Evolutionary conservation across 2,113 vertebrate species (phyloP).

Genomic region (Machaerirhynchus nigripectus): DNA sequence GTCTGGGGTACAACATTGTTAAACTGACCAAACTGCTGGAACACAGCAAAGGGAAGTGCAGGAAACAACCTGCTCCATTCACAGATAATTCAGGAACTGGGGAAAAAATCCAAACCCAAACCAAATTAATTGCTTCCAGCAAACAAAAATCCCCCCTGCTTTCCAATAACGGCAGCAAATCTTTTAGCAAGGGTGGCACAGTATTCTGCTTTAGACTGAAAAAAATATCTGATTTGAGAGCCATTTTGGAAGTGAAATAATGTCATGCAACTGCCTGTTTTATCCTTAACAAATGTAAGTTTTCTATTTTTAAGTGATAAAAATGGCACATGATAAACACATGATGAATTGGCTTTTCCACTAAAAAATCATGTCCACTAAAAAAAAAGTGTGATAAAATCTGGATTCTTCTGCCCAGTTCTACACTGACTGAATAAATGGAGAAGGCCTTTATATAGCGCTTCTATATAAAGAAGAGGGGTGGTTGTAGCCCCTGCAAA

Average conservation of each 20-base stretch:
- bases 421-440: neutral
- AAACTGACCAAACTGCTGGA: neutral
- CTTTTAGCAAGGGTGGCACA: neutral
- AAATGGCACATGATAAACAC: neutral
- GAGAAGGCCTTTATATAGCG: neutral
- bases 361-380: neutral
- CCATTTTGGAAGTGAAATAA: neutral
- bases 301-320: neutral
- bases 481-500: neutral
- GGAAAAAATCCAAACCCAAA: neutral
- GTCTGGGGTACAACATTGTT: neutral
- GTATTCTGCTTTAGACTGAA: neutral
- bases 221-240: neutral
- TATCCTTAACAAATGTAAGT: neutral
- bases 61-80: neutral
- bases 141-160: neutral
- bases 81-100: neutral
- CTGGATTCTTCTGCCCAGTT: neutral
- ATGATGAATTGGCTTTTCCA: neutral
- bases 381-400: neutral
- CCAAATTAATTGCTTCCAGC: neutral
- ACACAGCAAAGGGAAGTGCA: neutral
- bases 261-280: neutral
- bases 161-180: neutral
- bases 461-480: neutral